A percentile compares a stretch with the other conserved stretches of the same genome.
Conservation (phyloP, 1,140 invertebrate genomes). For the Danaus melanippus region DNA sequence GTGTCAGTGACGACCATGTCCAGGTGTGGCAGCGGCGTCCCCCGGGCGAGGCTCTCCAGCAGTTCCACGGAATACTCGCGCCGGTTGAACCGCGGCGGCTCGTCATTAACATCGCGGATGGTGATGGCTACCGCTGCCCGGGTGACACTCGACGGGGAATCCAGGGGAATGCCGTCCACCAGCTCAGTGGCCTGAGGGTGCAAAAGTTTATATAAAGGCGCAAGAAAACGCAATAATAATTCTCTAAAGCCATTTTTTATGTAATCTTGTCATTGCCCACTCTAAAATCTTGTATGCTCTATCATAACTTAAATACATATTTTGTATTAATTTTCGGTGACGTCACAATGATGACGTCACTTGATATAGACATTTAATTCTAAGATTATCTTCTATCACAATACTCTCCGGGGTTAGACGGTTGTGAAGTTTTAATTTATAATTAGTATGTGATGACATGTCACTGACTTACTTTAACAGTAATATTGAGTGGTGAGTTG, state of each 20-base stretch:
- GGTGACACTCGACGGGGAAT: conserved; percentile 78
- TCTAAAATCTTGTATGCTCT: too few species aligned
- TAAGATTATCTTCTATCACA: too few species aligned
- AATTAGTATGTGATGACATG: too few species aligned
- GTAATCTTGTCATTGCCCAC: too few species aligned
- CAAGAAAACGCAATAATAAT: neutral
- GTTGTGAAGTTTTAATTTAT: too few species aligned
- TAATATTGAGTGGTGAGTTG: conserved; percentile 83
- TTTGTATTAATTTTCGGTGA: too few species aligned
- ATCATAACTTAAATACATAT: too few species aligned
- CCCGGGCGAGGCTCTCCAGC: conserved; percentile 85
- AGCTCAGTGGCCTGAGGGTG: conserved; percentile 79
- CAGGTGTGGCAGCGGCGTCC: conserved; percentile 85
- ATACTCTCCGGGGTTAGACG: too few species aligned
- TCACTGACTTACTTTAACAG: conserved; percentile 73
- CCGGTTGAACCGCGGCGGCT: conserved; percentile 86
- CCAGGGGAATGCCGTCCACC: conserved; percentile 78
- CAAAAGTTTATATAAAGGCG: neutral
- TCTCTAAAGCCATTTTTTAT: too few species aligned
- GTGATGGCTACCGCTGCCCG: conserved; percentile 84
- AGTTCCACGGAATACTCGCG: conserved; percentile 86
- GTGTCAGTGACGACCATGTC: conserved; percentile 91
- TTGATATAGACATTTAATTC: too few species aligned
- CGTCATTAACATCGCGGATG: conserved; percentile 95
- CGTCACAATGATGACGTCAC: too few species aligned